Percentiles rank a stretch among this genome's conserved stretches.
Evolutionary conservation across 2,797 vertebrate species (phyloP).

Genomic region (Cetoscarus ocellatus): DNA sequence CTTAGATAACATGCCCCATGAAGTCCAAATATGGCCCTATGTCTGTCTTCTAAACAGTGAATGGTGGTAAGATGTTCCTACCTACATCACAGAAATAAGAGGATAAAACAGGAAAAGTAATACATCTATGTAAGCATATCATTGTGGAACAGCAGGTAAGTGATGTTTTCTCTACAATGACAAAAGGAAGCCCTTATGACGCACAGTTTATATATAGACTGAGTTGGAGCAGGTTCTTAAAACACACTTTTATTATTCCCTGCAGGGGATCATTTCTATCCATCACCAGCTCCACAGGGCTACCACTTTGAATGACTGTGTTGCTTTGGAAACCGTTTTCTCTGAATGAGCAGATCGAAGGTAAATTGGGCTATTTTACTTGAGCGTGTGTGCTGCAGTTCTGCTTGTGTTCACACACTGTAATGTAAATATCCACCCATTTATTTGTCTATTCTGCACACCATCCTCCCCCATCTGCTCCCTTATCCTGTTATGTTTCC

Average conservation of each 20-base stretch:
- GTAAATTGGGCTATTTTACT: neutral
- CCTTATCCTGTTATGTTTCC: slow-evolving; percentile 66
- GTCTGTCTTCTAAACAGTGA: too few species aligned
- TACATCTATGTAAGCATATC: too few species aligned
- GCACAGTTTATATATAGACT: neutral
- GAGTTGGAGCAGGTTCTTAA: neutral
- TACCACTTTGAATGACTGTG: slow-evolving; percentile 3
- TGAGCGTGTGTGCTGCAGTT: slow-evolving; percentile 9
- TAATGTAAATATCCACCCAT: slow-evolving; percentile 48
- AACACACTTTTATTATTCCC: neutral
- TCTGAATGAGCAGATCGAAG: slow-evolving; percentile 9
- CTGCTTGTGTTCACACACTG: slow-evolving; percentile 41
- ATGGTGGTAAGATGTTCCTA: too few species aligned
- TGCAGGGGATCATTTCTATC: slow-evolving; percentile 8
- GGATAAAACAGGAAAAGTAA: too few species aligned
- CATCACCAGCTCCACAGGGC: slow-evolving; percentile 3
- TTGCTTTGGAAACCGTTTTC: slow-evolving; percentile 11
- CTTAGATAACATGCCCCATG: too few species aligned
- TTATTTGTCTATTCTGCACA: slow-evolving; percentile 41
- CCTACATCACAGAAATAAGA: too few species aligned
- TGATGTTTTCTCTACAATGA: too few species aligned
- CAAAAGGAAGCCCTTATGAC: neutral
- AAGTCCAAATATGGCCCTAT: too few species aligned
- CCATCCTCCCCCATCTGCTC: slow-evolving; percentile 40
- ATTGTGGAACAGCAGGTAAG: too few species aligned